These are phyloP conservation scores for Borostomias antarcticus DNA, from an alignment of 2,797 vertebrate species.

Conservation along the genomic window DNA sequence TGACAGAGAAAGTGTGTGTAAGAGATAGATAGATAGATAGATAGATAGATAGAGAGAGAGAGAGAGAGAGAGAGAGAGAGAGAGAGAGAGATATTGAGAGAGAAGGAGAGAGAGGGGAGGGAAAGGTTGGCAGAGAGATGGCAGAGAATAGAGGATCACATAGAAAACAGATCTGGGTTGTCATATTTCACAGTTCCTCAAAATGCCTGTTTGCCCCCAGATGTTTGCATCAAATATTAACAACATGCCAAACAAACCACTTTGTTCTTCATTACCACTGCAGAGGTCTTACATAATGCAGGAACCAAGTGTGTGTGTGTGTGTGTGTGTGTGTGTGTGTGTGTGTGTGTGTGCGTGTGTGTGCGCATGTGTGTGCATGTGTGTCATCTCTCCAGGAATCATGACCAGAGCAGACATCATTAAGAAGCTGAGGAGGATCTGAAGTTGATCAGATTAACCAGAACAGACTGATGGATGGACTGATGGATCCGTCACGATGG, in stretches of 20 bases:
- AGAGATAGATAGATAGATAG: no score
- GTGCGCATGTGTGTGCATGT: no score
- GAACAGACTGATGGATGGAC: slow-evolving; percentile 69
- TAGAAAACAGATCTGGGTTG: slow-evolving; percentile 55
- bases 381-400: slow-evolving; percentile 64
- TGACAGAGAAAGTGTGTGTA: no score
- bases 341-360: no score
- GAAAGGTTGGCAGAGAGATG: slow-evolving; percentile 64
- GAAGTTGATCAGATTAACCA: slow-evolving; percentile 65
- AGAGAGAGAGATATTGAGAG: slow-evolving; percentile 44
- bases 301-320: slow-evolving; percentile 50
- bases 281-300: slow-evolving; percentile 75
- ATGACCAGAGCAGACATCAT: slow-evolving; percentile 55
- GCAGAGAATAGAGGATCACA: slow-evolving; percentile 29
- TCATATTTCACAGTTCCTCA: slow-evolving; percentile 70
- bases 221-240: slow-evolving; percentile 82
- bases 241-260: slow-evolving; percentile 76
- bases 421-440: slow-evolving; percentile 59
- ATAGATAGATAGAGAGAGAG: slow-evolving; percentile 71
- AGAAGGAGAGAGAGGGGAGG: slow-evolving; percentile 26
- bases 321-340: no score
- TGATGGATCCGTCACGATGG: slow-evolving; percentile 72
- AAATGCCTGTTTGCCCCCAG: slow-evolving; percentile 71
- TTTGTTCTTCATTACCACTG: slow-evolving; percentile 79
- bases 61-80: slow-evolving; percentile 10